phyloP scores from a whole-genome alignment of 2,113 vertebrate species.

The Carassius gibelio region DNA sequence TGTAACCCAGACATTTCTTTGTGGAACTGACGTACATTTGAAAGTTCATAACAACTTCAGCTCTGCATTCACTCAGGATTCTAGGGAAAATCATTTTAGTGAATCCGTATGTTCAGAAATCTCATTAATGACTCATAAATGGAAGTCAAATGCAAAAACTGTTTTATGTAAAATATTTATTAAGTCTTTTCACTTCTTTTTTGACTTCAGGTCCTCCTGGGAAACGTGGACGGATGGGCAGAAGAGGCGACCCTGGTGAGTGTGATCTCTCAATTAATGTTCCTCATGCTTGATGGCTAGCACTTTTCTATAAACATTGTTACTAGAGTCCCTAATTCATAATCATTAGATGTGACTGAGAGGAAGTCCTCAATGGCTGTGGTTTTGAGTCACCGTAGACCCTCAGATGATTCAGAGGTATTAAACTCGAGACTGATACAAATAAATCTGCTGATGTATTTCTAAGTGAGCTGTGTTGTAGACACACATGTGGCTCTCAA shows the following conservation, averaged over 20 bases:
- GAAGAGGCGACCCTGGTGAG: constrained; percentile 89
- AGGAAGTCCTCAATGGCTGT: not conserved
- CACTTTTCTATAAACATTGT: not conserved
- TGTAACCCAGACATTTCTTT: not conserved
- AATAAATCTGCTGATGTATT: constrained; percentile 5
- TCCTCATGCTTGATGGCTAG: constrained; percentile 4
- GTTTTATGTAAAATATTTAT: not conserved
- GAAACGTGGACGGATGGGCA: constrained; percentile 89
- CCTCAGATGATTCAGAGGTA: constrained; percentile 5
- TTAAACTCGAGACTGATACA: constrained; percentile 22
- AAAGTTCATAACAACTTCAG: not conserved
- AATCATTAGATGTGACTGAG: not conserved
- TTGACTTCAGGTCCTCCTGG: constrained; percentile 86
- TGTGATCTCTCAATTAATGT: not conserved
- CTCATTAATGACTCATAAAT: not conserved
- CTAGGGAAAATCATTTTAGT: not conserved
- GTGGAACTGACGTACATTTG: not conserved
- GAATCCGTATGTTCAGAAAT: not conserved
- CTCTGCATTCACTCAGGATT: not conserved
- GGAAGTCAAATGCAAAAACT: not conserved
- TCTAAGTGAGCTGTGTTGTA: not conserved
- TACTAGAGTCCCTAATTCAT: not conserved
- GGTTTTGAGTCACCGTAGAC: constrained; percentile 33
- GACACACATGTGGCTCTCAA: not conserved
- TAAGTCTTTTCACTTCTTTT: constrained; percentile 54